Conservation (phyloP, 64 coral and sea anemone genomes). For the Catalaphyllia jardinei region DNA sequence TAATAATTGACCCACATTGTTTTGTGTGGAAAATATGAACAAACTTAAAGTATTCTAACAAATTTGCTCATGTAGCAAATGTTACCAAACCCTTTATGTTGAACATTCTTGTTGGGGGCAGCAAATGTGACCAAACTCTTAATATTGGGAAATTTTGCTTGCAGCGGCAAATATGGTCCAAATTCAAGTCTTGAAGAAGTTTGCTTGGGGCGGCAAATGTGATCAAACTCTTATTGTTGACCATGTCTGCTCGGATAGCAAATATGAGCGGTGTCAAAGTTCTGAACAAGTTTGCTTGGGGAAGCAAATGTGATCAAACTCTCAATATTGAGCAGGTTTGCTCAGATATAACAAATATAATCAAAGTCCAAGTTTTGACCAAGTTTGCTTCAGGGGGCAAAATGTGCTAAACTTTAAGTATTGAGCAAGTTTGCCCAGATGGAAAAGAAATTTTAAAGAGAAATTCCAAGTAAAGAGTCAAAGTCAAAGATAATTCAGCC, state of each 20-base stretch:
- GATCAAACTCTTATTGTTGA: background rate
- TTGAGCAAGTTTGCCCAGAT: background rate
- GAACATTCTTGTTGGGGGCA: too few species aligned
- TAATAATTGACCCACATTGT: too few species aligned
- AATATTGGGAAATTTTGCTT: too few species aligned
- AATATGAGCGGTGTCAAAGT: background rate
- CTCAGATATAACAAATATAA: background rate
- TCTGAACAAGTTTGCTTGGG: background rate
- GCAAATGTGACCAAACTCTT: too few species aligned
- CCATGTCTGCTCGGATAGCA: background rate
- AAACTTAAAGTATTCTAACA: too few species aligned
- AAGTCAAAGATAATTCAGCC: too few species aligned
- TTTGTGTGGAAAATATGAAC: too few species aligned
- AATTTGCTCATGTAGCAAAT: too few species aligned
- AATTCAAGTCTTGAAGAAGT: background rate
- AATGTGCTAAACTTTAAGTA: background rate
- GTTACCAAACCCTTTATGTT: too few species aligned
- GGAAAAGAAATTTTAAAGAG: too few species aligned
- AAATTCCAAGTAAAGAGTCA: too few species aligned
- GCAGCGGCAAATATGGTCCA: background rate
- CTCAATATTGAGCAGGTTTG: background rate
- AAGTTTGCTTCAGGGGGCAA: background rate
- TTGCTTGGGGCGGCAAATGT: background rate
- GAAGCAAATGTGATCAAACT: background rate
- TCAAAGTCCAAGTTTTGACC: constrained; percentile 4